Conservation (phyloP, 2,113 vertebrate genomes). For the Phodopus roborovskii region DNA sequence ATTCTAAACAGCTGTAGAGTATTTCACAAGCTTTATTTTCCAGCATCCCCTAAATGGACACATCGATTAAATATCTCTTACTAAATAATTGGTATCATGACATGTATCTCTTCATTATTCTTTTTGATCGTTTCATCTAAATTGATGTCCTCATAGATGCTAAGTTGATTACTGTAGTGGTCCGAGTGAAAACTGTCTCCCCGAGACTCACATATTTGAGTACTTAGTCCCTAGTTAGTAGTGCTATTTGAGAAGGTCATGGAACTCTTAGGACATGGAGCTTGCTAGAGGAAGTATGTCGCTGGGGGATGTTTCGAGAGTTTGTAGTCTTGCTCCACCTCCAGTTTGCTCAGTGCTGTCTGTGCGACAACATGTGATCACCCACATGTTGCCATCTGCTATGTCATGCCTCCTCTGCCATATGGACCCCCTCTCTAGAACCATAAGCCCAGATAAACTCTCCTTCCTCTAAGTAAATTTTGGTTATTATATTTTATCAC, state of each 20-base stretch:
- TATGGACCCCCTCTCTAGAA: not conserved
- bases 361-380: not conserved
- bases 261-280: not conserved
- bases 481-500: not conserved
- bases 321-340: no score
- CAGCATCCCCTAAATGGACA: not conserved
- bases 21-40: not conserved
- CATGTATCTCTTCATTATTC: not conserved
- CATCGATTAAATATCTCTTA: not conserved
- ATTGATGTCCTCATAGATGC: not conserved
- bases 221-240: not conserved
- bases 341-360: not conserved
- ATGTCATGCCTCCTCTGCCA: not conserved
- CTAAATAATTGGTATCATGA: not conserved
- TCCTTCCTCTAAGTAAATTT: not conserved
- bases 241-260: not conserved
- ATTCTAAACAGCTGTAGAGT: not conserved
- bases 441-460: not conserved
- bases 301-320: not conserved
- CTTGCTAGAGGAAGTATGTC: not conserved
- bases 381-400: not conserved
- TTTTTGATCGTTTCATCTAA: conserved; percentile 3
- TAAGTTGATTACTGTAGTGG: not conserved
- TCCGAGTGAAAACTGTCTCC: no score
- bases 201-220: not conserved